These are phyloP conservation scores for Baronia brevicornis DNA, from an alignment of 2,888 invertebrate genomes.

Conservation along the genomic window DNA sequence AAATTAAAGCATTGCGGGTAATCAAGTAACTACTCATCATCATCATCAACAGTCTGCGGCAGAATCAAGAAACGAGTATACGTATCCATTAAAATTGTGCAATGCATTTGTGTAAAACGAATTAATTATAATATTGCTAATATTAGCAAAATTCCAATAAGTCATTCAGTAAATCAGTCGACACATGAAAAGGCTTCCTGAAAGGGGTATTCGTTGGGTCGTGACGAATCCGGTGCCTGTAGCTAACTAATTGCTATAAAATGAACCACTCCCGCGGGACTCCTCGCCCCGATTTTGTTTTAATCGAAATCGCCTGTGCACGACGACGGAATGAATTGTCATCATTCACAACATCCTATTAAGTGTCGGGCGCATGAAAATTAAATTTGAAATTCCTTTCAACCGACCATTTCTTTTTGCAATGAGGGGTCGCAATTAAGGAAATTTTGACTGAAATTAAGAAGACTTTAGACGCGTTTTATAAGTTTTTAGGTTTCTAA, in stretches of 20 bases:
- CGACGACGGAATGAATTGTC: conserved; percentile 30
- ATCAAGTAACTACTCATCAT: too few species aligned
- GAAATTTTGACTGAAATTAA: too few species aligned
- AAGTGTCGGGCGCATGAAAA: conserved; percentile 6
- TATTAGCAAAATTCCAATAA: too few species aligned
- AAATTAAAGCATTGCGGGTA: too few species aligned
- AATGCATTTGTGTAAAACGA: too few species aligned
- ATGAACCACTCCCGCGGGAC: conserved; percentile 63
- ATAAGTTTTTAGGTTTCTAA: conserved; percentile 12
- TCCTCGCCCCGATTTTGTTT: conserved; percentile 57
- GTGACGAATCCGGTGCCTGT: conserved; percentile 67
- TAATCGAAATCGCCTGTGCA: conserved; percentile 55
- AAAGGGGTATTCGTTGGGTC: conserved; percentile 70
- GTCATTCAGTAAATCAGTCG: conserved; percentile 17
- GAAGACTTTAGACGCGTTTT: too few species aligned
- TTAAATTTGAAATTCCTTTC: conserved; percentile 3
- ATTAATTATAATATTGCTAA: too few species aligned
- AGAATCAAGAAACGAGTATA: too few species aligned
- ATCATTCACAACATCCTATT: conserved; percentile 22
- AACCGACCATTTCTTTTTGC: too few species aligned
- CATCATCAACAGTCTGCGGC: too few species aligned
- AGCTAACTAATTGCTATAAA: conserved; percentile 73
- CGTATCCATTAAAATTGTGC: too few species aligned
- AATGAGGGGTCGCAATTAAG: too few species aligned
- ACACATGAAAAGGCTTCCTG: conserved; percentile 25